These are phyloP conservation scores for Anarsia innoxiella DNA, from an alignment of 2,888 invertebrate genomes.

Conservation along the genomic window DNA sequence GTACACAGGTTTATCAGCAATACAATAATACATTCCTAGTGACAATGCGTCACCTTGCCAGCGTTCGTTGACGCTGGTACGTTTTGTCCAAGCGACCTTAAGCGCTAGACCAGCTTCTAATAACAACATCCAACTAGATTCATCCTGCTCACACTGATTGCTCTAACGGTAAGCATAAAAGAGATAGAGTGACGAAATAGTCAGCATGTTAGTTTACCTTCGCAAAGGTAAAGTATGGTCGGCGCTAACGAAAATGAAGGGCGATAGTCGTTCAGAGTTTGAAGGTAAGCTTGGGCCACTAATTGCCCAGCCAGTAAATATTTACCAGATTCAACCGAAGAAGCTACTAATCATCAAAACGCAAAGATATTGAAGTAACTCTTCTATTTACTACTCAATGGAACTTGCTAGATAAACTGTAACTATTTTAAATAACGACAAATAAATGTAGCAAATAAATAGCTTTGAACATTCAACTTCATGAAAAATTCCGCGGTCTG, in stretches of 20 bases:
- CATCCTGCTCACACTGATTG: constrained; percentile 51
- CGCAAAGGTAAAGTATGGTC: constrained; percentile 58
- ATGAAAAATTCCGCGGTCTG: too few species aligned
- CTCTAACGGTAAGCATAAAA: constrained; percentile 31
- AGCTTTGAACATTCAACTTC: too few species aligned
- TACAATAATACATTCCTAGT: constrained; percentile 67
- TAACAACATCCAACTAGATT: constrained; percentile 53
- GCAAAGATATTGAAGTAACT: too few species aligned
- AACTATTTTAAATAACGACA: too few species aligned
- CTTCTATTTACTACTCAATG: too few species aligned
- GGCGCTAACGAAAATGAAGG: constrained; percentile 73
- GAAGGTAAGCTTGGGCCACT: constrained; percentile 59
- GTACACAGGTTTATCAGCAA: constrained; percentile 8
- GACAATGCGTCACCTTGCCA: constrained; percentile 69
- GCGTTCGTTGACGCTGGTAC: constrained; percentile 72
- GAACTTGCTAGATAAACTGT: too few species aligned
- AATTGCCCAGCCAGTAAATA: constrained; percentile 44
- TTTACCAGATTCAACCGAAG: constrained; percentile 17
- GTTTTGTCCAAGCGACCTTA: constrained; percentile 72
- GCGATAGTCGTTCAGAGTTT: constrained; percentile 56
- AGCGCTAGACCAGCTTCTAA: constrained; percentile 55
- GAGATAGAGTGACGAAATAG: constrained; percentile 55
- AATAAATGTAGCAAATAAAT: too few species aligned
- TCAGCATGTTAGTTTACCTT: constrained; percentile 56
- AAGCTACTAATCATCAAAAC: too few species aligned